Percentiles rank a stretch among this genome's conserved stretches.
phyloP scores from a whole-genome alignment of 2,797 vertebrate species.

The Siniperca obscura region DNA sequence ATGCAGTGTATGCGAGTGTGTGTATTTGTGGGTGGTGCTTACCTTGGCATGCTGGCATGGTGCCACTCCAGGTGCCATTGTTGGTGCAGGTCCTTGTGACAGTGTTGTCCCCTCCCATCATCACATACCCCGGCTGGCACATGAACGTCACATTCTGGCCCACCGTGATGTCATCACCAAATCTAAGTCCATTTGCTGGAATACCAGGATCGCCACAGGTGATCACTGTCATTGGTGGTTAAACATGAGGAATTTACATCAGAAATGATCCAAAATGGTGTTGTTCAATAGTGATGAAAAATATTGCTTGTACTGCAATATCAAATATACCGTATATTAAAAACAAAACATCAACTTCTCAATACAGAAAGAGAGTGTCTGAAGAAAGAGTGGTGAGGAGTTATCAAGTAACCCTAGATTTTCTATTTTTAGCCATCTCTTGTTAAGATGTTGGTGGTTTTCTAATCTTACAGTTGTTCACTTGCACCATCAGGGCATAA shows the following conservation, averaged over 20 bases:
- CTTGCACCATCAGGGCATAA: conserved; percentile 10
- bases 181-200: conserved; percentile 92
- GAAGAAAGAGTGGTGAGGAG: neutral
- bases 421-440: neutral
- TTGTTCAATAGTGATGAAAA: neutral
- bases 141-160: conserved; percentile 93
- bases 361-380: neutral
- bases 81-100: conserved; percentile 89
- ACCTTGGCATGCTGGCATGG: conserved; percentile 93
- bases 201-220: conserved; percentile 94
- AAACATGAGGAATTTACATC: conserved; percentile 16
- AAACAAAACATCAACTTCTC: neutral
- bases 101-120: conserved; percentile 85
- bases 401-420: neutral
- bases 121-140: conserved; percentile 93
- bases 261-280: conserved; percentile 16
- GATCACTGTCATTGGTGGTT: conserved; percentile 86
- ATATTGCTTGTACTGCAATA: neutral
- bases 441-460: neutral
- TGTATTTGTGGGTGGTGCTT: conserved; percentile 50
- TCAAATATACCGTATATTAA: neutral
- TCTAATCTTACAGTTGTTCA: conserved; percentile 18
- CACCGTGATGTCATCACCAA: conserved; percentile 92
- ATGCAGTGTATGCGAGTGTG: conserved; percentile 18
- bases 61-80: conserved; percentile 95